phyloP scores from a whole-genome alignment of 2,113 vertebrate genomes.

The Protobothrops flavoviridis region DNA sequence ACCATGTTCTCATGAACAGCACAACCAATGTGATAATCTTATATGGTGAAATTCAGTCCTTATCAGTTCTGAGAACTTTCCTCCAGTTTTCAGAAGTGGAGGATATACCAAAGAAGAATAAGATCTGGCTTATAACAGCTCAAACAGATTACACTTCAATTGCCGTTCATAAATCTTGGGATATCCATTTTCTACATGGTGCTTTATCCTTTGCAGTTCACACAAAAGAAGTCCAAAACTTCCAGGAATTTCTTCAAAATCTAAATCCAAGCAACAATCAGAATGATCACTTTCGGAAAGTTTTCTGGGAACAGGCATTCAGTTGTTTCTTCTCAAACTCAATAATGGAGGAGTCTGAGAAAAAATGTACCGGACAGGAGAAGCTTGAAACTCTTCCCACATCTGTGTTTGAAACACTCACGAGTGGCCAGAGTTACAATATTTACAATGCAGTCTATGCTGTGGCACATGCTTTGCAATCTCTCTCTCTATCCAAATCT shows the following conservation, averaged over 20 bases:
- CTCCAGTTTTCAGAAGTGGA: not conserved
- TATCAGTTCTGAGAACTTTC: not conserved
- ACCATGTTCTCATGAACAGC: not conserved
- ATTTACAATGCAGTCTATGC: too few species aligned
- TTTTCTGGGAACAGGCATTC: not conserved
- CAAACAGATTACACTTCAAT: not conserved
- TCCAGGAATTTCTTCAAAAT: not conserved
- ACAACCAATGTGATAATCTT: not conserved
- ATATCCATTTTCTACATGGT: not conserved
- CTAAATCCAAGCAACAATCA: not conserved
- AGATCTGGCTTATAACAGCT: not conserved
- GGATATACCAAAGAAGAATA: not conserved
- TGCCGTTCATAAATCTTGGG: not conserved
- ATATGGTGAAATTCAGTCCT: not conserved
- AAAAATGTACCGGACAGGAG: not conserved
- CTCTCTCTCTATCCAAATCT: too few species aligned
- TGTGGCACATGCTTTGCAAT: not conserved
- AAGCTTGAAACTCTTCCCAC: not conserved
- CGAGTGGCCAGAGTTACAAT: too few species aligned
- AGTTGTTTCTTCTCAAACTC: not conserved
- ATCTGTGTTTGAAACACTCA: not conserved
- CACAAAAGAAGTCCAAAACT: not conserved
- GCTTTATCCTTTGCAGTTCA: not conserved
- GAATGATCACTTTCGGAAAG: not conserved
- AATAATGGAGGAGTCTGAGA: accelerated